Evolutionary conservation across 2,888 invertebrate species (phyloP), one percentile per base, ranked within the genome.

Genomic region (Temnothorax rugatulus): DNA sequence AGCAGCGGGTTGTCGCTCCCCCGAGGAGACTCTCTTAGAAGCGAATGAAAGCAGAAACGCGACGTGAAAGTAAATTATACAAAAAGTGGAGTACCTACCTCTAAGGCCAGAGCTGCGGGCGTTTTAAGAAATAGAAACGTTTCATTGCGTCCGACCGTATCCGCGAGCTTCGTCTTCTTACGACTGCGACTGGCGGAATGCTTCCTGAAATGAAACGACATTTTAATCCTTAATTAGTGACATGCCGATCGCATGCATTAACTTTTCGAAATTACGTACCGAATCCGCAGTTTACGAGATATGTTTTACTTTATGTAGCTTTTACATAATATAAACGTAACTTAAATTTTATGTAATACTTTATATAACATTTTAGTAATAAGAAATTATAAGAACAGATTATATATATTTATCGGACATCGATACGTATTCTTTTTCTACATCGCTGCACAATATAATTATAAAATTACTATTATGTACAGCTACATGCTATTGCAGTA

Each of bases 41-140:
- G 83, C 54, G 84, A 81, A 88, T 69, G 91, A 90, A 91, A 91
- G 89, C 87, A 86, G 90, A 86, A 86, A 84, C 76, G 63, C 79
- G 81, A 68, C 88, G 90, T 87, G 90, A 90, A 90, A 90, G 90
- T 89, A 88, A 89, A 88, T 77, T 61, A 13, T 66, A 71, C 29
- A 90, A 90, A 89, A 90, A 90, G 83, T 90, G 69, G 86, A 88
- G 73, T 81, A 61, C 59, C 79, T 69, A 77, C 68, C 54, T 77
- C 34, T 71, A 38, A 79, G 71, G 57, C 89, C 76, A 66, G 41
- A 64, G 54, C 68, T 66, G 54, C 52, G 34, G 69, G 79, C 77
- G 52, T 59, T 73, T 81, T 81, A 81, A 76, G 64, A 82, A 74
- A 64, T 68, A 68, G 77, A 81, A 81, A 59, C 79, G 79, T 81